Evolutionary conservation across 30 jellyfish, hydroid and myxozoan species (phyloP), one percentile per base, ranked within the genome.

Genomic region (Cassiopea xamachana): DNA sequence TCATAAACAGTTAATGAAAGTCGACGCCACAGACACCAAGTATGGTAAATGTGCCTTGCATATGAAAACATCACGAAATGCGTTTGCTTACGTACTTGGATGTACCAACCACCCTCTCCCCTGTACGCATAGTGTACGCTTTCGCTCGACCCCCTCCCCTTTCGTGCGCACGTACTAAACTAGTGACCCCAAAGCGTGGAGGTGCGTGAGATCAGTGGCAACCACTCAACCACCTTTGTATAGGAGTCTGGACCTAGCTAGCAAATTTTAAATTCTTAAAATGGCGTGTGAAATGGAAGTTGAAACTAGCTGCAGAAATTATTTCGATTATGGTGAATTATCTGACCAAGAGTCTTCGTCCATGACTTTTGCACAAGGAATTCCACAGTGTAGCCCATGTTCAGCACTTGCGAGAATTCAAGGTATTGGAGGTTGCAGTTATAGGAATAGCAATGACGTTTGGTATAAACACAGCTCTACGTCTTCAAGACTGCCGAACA

Each of bases 231-330:
- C 0, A 27, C 39, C 39, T 27, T 27, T 27, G 39, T 27, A 27
- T 27, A 27, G 64, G 12, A 55, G 64, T 55, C 64, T 55, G 64
- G 64, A 55, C 64, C 7, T 55, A 14, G 27, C 15, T 5, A 0
- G 69, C 87, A 16, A 78, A 78, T 48, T 78, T 78, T 75, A 78
- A 78, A 78, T 78, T 78, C 51, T 39, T 10, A 78, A 78, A 43
- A 78, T 78, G 87, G 87, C 87, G 87, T 78, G 87, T 43, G 87
- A 78, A 78, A 78, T 78, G 87, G 87, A 78, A 60, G 69, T 78
- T 48, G 87, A 78, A 1, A 12, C 51, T 15, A 2, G 60, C 73
- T 27, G 74, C 9, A 47, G 74, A 7, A 78, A 78, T 60, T 48
- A 75, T n/a, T 75, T 60, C 7, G 74, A 50, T 51, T 51, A 9